phyloP scores from a whole-genome alignment of 2,113 vertebrate species.

The Pelvicachromis taeniatus region DNA sequence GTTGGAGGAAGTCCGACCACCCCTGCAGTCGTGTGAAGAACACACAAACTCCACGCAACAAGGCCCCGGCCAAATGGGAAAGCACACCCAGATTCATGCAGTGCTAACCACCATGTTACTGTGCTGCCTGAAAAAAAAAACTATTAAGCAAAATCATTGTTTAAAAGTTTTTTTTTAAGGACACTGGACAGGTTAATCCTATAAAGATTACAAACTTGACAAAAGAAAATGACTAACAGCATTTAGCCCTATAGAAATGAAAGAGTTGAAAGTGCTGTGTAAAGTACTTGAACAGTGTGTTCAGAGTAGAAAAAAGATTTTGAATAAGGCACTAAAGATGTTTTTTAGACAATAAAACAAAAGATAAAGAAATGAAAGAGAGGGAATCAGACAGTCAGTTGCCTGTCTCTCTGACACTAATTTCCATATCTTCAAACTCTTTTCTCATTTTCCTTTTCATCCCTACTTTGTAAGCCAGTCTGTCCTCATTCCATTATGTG shows the following conservation, averaged over 20 bases:
- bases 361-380: not conserved
- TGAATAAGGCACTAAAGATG: not conserved
- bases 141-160: not conserved
- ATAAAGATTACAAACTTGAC: not conserved
- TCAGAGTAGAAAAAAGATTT: not conserved
- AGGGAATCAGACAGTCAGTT: not conserved
- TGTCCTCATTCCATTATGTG: constrained; percentile 45
- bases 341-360: not conserved
- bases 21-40: not conserved
- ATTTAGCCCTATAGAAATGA: not conserved
- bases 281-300: no score
- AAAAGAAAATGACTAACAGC: not conserved
- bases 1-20: not conserved
- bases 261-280: not conserved
- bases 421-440: constrained; percentile 25
- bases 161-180: not conserved
- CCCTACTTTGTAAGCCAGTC: constrained; percentile 25
- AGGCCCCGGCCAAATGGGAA: not conserved
- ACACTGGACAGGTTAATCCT: not conserved
- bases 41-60: not conserved
- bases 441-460: constrained; percentile 11
- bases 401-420: not conserved
- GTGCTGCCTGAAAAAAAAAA: not conserved
- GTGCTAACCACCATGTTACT: not conserved
- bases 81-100: not conserved